Conservation (phyloP, 2,113 vertebrate genomes). For the Camelus bactrianus region DNA sequence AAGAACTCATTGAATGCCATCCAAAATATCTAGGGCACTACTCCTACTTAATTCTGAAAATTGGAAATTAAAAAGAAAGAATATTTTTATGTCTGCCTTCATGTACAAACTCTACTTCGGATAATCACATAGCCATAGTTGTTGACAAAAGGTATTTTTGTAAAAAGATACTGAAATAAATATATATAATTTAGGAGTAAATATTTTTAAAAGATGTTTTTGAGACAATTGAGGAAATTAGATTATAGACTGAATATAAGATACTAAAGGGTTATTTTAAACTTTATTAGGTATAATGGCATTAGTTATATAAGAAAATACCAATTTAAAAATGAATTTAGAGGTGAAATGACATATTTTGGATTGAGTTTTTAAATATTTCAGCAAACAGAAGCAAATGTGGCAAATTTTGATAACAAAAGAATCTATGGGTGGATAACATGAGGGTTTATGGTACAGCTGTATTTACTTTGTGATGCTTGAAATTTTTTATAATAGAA, state of each 20-base stretch:
- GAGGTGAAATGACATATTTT: neutral
- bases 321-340: constrained; percentile 1
- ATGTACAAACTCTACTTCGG: neutral
- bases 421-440: constrained; percentile 7
- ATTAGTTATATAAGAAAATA: constrained; percentile 25
- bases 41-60: neutral
- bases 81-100: neutral
- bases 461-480: neutral
- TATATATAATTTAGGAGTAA: neutral
- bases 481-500: constrained; percentile 8
- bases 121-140: constrained; percentile 17
- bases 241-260: neutral
- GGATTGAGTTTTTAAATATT: constrained; percentile 21
- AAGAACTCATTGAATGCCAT: neutral
- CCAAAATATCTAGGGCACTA: neutral
- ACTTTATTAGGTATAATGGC: neutral
- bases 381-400: neutral
- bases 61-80: constrained; percentile 51
- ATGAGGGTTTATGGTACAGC: neutral
- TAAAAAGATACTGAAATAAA: neutral
- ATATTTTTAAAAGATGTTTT: neutral
- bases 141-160: neutral
- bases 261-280: neutral
- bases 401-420: neutral
- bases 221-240: neutral